Base-by-base conservation (phyloP, 1,140 invertebrate genomes). In the Apocrypta bakeri region DNA sequence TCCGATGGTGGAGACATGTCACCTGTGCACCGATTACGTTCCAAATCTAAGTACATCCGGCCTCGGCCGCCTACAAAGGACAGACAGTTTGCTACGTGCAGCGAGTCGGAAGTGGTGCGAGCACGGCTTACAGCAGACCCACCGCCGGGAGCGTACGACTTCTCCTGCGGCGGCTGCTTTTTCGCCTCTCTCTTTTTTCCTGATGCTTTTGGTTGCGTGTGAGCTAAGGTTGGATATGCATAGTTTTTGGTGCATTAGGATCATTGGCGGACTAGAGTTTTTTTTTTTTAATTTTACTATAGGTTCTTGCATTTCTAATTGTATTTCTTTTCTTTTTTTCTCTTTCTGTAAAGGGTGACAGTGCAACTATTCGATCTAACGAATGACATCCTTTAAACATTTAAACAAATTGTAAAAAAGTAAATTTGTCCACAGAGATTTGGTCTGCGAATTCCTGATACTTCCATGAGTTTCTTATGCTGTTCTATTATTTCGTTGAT, bases 1-100 rank as follows among this genome's bases (percentile, higher is more conserved):
- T 98, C 97, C 71, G 97, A 98, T 2, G 97, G 96, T 80, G 97
- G 97, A 9, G 97, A 97, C 84, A 95, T 93, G 88, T 97, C 96
- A 89, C 94, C 94, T 64, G 94, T 94, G 89, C 92, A 93, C 79
- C 93, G 93, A 91, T 94, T 94, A 76, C 95, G 93, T 90, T 97
- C 96, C 91, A 97, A 94, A 93, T 98, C 97, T 91, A 98, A 94
- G 90, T 97, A 97, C 82, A 97, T 93, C 83, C 95, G 90, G 84
- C 90, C 90, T 86, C 93, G 92, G 85, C 92, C 92, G 89, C 87
- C 92, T 92, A 77, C 74, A 78, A 78, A 83, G 48, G 74, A 83
- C 75, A 83, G 77, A 79, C 76, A 83, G 77, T 74, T 79, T 78
- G 82, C 82, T 74, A 83, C 82, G 77, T 79, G 81, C 81, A 83